These are phyloP conservation scores for Ephialtes manifestator DNA, from an alignment of 2,888 invertebrate genomes.

Conservation along the genomic window DNA sequence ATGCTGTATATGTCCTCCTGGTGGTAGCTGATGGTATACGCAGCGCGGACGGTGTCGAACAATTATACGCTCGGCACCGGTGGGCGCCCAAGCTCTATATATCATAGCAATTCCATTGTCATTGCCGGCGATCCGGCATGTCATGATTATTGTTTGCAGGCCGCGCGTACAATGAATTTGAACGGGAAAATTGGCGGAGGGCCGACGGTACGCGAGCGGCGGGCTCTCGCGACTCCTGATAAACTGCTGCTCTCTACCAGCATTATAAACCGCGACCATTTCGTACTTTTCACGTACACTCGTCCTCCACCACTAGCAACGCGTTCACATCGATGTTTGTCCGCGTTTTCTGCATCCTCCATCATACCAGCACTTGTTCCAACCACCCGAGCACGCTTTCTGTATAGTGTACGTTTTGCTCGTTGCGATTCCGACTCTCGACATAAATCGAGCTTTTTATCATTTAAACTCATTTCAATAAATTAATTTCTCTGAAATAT, in stretches of 20 bases:
- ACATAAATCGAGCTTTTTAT: conserved; percentile 12
- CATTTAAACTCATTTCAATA: conserved; percentile 6
- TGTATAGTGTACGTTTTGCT: conserved; percentile 12
- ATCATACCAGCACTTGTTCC: conserved; percentile 64
- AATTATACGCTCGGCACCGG: conserved; percentile 82
- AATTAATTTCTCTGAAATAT: conserved; percentile 2
- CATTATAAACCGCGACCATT: conserved; percentile 82
- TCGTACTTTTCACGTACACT: conserved; percentile 80
- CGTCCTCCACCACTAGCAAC: conserved; percentile 56
- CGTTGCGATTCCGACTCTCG: conserved; percentile 13
- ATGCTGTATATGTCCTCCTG: conserved; percentile 35
- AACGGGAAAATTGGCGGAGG: conserved; percentile 68
- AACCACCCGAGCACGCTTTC: conserved; percentile 43
- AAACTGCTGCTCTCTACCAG: conserved; percentile 78
- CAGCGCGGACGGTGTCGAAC: conserved; percentile 82
- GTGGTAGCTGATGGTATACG: conserved; percentile 40
- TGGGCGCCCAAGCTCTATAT: conserved; percentile 77
- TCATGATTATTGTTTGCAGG: conserved; percentile 85
- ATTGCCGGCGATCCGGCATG: conserved; percentile 84
- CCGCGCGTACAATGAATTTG: conserved; percentile 82
- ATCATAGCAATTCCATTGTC: conserved; percentile 85
- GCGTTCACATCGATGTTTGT: conserved; percentile 67
- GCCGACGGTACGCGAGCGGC: conserved; percentile 45
- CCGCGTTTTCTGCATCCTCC: conserved; percentile 71
- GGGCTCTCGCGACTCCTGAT: conserved; percentile 76